Percentiles rank a stretch among this genome's conserved stretches.
Evolutionary conservation across 2,888 invertebrate species (phyloP).

Genomic region (Cephus nigrinus): DNA sequence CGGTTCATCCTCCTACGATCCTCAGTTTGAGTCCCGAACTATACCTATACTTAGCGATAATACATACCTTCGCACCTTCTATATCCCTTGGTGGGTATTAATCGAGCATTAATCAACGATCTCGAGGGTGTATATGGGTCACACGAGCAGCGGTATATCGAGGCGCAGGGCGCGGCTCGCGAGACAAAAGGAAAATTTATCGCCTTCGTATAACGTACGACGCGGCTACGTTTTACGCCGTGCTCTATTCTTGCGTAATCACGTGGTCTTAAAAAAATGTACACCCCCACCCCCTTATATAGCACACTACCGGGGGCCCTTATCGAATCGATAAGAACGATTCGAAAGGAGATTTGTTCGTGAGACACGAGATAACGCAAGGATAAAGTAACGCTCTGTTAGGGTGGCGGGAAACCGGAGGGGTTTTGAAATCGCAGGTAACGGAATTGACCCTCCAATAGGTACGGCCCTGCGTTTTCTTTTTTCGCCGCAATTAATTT

Average conservation of each 20-base stretch:
- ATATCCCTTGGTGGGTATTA: conserved; percentile 30
- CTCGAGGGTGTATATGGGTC: conserved; percentile 48
- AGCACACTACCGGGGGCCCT: background rate
- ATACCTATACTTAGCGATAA: background rate
- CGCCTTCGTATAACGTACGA: conserved; percentile 27
- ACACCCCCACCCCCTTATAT: background rate
- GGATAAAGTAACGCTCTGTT: background rate
- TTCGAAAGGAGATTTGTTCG: background rate
- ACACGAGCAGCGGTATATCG: conserved; percentile 46
- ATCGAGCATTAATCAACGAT: conserved; percentile 52
- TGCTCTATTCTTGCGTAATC: background rate
- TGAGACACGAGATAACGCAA: background rate
- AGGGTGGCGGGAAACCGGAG: background rate
- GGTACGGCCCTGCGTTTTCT: background rate
- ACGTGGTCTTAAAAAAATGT: background rate
- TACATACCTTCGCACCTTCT: background rate
- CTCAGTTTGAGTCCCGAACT: background rate
- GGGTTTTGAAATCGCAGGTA: background rate
- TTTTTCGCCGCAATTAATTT: background rate
- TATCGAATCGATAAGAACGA: conserved; percentile 1
- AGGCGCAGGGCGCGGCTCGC: conserved; percentile 47
- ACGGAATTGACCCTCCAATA: background rate
- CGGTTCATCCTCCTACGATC: background rate
- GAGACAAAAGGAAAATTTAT: conserved; percentile 52
- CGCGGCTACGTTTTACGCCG: background rate